phyloP scores from a whole-genome alignment of 53 echinoderm and acorn worm genomes.

The Patiria pectinifera region DNA sequence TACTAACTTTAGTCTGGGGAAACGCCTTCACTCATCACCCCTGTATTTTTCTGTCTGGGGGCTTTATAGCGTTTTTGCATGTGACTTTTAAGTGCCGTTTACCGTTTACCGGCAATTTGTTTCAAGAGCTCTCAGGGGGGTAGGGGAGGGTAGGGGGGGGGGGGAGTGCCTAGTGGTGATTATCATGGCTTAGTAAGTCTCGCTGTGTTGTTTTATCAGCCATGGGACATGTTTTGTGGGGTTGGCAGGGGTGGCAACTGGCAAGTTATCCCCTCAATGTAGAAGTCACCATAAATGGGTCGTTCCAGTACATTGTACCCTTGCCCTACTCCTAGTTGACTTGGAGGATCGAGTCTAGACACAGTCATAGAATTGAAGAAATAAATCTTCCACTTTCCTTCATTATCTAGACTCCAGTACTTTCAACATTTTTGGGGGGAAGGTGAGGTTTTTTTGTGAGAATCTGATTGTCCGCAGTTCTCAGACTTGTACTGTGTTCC shows the following conservation, averaged over 20 bases:
- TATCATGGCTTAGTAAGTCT: constrained; percentile 2
- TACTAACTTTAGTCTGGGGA: not conserved
- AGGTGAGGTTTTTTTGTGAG: too few relatives aligned
- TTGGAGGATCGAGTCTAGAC: not conserved
- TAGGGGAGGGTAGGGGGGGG: not conserved
- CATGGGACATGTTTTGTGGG: not conserved
- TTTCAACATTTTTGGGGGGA: too few relatives aligned
- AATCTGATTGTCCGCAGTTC: too few relatives aligned
- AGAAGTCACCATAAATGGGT: constrained; percentile 63
- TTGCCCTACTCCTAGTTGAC: constrained; percentile 22
- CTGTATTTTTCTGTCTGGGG: constrained; percentile 54
- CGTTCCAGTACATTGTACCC: constrained; percentile 62
- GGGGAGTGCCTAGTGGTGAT: constrained; percentile 35
- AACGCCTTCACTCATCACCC: constrained; percentile 42
- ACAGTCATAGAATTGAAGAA: constrained; percentile 1
- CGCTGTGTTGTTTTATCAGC: constrained; percentile 35
- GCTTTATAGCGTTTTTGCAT: constrained; percentile 40
- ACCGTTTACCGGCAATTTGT: constrained; percentile 50
- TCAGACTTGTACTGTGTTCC: too few relatives aligned
- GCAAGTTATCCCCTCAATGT: not conserved
- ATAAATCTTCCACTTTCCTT: not conserved
- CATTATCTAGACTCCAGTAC: not conserved
- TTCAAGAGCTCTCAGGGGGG: constrained; percentile 8
- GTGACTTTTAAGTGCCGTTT: constrained; percentile 30
- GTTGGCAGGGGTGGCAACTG: not conserved